Evolutionary conservation across 2,797 vertebrate genomes (phyloP), one percentile per base, ranked within the genome.

Genomic region (Anguilla anguilla): DNA sequence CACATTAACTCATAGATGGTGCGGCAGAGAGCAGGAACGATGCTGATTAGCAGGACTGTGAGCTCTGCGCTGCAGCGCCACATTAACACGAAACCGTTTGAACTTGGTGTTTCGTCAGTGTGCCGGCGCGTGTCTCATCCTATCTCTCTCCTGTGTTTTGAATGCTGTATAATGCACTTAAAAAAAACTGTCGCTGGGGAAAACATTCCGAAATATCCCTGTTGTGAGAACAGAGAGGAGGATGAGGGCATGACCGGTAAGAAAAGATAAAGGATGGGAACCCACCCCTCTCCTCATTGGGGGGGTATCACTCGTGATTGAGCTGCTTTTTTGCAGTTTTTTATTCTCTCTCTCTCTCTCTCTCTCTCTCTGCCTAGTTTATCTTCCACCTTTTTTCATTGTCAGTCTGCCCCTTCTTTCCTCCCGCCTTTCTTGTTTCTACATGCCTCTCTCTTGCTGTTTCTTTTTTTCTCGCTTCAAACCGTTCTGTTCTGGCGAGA

Each of bases 401-500:
- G 72, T 77, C 72, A 77, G 3, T 31, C 10, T 43, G 22, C 43
- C 17, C 22, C 43, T 39, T 17, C 31, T 77, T 77, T 77, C 31
- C 15, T 39, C 72, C 19, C 13, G 15, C 35, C 51, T 84, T 87
- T 55, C 39, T 77, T 11, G 0, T 49, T 35, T 49, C 55, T 39
- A 67, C 74, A 46, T 77, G 51, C 74, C 39, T 83, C 88, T 15
- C 86, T 35, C 28, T 69, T 88, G 72, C 86, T 39, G 85, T 90
- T 83, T 85, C 87, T 79, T 31, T 31, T 43, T 61, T 22, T 72
- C 83, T n/a, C 1, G 51, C 51, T 55, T 15, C 51, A 55, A 22
- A n/a, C 51, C 51, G 4, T 57, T 83, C 82, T 83, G 82, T 51
- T 28, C 82, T 57, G 82, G 19, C 0, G 84, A 93, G 94, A 95